phyloP scores from a whole-genome alignment of 1,140 invertebrate genomes.

The Saccostrea echinata region DNA sequence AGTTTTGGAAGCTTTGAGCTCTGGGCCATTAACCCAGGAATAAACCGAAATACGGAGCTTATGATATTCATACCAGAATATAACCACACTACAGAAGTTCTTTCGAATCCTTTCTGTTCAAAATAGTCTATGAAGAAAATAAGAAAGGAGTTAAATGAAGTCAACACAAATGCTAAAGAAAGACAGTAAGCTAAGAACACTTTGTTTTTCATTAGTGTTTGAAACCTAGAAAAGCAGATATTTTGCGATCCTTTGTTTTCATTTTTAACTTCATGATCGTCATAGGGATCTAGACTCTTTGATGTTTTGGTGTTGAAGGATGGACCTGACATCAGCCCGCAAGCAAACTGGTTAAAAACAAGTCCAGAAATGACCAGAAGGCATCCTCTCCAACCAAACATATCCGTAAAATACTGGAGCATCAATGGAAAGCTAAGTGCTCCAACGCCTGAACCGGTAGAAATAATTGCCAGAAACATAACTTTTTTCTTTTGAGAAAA shows the following conservation, averaged over 20 bases:
- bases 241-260: not conserved
- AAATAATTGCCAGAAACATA: constrained; percentile 1
- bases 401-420: not conserved
- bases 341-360: not conserved
- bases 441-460: constrained; percentile 37
- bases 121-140: constrained; percentile 40
- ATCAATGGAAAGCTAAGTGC: constrained; percentile 12
- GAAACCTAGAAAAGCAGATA: not conserved
- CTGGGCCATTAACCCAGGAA: constrained; percentile 32
- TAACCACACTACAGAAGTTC: constrained; percentile 14
- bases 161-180: not conserved
- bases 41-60: not conserved
- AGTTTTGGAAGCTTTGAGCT: constrained; percentile 26
- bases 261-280: no score
- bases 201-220: not conserved
- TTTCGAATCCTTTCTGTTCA: constrained; percentile 5
- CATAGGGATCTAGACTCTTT: not conserved
- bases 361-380: constrained; percentile 16
- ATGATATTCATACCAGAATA: constrained; percentile 12
- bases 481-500: constrained; percentile 31
- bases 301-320: not conserved
- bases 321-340: not conserved
- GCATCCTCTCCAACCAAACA: constrained; percentile 41
- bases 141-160: not conserved
- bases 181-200: constrained; percentile 17